Percentiles rank a stretch among this genome's conserved stretches.
phyloP scores from a whole-genome alignment of 2,113 vertebrate species.

The Lophura nycthemera region DNA sequence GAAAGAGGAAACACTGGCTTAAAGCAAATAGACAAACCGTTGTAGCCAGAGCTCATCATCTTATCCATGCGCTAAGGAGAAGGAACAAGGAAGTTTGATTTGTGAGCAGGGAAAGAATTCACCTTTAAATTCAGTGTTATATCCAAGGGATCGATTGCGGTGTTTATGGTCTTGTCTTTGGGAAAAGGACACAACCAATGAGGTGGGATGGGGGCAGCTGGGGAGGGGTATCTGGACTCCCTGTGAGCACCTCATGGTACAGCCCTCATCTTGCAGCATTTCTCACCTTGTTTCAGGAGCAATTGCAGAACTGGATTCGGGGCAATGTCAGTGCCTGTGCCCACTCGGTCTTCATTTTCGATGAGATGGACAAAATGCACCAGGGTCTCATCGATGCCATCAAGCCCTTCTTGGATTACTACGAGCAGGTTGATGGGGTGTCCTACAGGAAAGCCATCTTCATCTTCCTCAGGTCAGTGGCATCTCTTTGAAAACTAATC shows the following conservation, averaged over 20 bases:
- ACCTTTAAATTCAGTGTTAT: neutral
- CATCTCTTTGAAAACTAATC: neutral
- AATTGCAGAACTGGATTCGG: constrained; percentile 90
- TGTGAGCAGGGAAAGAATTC: neutral
- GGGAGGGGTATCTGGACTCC: neutral
- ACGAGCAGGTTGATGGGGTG: constrained; percentile 86
- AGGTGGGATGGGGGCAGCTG: neutral
- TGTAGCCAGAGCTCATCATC: neutral
- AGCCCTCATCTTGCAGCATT: neutral
- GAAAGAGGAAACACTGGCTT: neutral
- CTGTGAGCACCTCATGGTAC: neutral
- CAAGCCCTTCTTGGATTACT: constrained; percentile 92
- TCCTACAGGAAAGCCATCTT: constrained; percentile 92
- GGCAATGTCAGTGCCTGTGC: constrained; percentile 88
- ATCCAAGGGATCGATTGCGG: neutral
- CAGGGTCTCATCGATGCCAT: constrained; percentile 92
- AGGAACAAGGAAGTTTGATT: neutral
- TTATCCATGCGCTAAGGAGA: neutral
- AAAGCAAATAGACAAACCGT: neutral
- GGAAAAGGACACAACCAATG: neutral
- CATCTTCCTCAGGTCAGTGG: constrained; percentile 92
- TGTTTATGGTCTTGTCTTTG: neutral
- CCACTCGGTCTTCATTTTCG: constrained; percentile 92
- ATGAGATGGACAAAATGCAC: constrained; percentile 96
- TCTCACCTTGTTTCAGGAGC: constrained; percentile 75